Evolutionary conservation across 2,797 vertebrate species (phyloP), one percentile per base, ranked within the genome.

Genomic region (Hydrolagus colliei): DNA sequence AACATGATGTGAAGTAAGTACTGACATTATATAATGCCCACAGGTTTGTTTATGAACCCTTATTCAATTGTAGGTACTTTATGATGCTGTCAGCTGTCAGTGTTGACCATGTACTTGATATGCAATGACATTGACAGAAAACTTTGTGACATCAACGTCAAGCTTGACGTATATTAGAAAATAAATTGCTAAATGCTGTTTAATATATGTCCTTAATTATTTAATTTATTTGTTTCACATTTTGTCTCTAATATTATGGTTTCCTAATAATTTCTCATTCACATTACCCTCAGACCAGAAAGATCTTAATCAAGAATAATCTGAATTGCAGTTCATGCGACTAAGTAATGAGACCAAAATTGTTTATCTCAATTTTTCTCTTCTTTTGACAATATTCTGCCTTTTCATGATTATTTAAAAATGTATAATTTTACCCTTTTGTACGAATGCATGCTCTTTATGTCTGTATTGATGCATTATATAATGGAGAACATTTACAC

Each of bases 61-160:
- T 84, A 32, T 67, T 71, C 79, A 63, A 82, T 35, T 82, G 35
- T 68, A 68, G 63, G 63, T 82, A 32, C 62, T 82, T 82, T 68
- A 32, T 82, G 32, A 62, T 82, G 32, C 16, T 52, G 74, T 76
- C 74, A 61, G 41, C 16, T 76, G 74, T 52, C 74, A 61, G 41
- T 71, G 61, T 82, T 14, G 32, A 84, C 79, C 65, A 41, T 84
- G 62, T 84, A 27, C 62, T 68, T 84, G 65, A 71, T 71, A 18
- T 84, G 65, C 68, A 84, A 84, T 68, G 32, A 71, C 79, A 52
- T 14, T 68, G 32, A 71, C 79, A 52, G 32, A 84, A 71, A 27
- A 63, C 16, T 84, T 35, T 84, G 16, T 84, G 79, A 41, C 79
- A 84, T 63, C 65, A 71, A 71, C 22, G 20, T 41, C 79, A 84